A percentile compares a stretch with the other conserved stretches of the same genome.
phyloP scores from a whole-genome alignment of 2,797 vertebrate genomes.

The Antrozous pallidus region DNA sequence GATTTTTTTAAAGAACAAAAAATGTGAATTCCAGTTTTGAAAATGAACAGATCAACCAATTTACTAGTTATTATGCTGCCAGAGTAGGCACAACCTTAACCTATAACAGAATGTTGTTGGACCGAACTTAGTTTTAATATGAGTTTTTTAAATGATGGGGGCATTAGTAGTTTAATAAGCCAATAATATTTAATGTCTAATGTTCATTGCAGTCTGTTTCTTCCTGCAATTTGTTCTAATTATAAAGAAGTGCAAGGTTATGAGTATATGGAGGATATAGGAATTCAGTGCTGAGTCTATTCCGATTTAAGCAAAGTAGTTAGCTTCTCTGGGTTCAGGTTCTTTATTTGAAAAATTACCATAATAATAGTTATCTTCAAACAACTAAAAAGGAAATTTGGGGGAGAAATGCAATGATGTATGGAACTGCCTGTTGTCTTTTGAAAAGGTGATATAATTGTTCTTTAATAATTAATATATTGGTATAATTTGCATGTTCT shows the following conservation, averaged over 20 bases:
- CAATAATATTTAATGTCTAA: constrained; percentile 57
- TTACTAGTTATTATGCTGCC: not conserved
- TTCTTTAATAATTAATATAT: constrained; percentile 9
- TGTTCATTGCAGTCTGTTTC: constrained; percentile 9
- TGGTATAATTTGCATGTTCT: constrained; percentile 19
- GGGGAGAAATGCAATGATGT: not conserved
- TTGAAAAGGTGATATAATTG: not conserved
- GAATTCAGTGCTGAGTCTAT: not conserved
- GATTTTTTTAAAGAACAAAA: not conserved
- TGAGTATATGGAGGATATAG: not conserved
- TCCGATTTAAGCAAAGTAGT: not conserved
- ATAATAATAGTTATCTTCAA: not conserved
- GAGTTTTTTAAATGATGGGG: not conserved
- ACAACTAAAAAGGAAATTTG: not conserved
- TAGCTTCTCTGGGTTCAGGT: constrained; percentile 1
- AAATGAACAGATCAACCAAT: not conserved
- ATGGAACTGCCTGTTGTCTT: not conserved
- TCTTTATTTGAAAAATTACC: constrained; percentile 21
- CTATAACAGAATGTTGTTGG: constrained; percentile 6
- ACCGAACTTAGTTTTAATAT: constrained; percentile 8
- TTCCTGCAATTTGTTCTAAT: constrained; percentile 31
- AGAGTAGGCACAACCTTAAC: not conserved
- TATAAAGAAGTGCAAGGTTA: not conserved
- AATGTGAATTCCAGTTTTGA: not conserved
- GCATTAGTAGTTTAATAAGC: constrained; percentile 38